Evolutionary conservation across 1,140 invertebrate species (phyloP).

Genomic region (Hyposmocoma kahamanoa): DNA sequence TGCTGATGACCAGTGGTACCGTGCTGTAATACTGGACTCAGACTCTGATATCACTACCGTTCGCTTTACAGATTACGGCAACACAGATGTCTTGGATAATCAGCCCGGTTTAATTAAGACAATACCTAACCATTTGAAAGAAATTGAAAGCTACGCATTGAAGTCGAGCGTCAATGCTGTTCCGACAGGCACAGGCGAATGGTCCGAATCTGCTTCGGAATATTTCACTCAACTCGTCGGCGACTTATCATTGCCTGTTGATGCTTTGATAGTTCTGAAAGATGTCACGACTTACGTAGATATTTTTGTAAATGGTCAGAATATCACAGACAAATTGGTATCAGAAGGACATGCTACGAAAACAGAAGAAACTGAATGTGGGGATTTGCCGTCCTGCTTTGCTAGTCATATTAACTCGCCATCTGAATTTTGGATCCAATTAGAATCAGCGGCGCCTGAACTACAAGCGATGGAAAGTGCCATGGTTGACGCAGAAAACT

Average conservation of each 20-base stretch:
- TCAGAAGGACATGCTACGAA: conserved; percentile 68
- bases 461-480: conserved; percentile 77
- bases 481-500: conserved; percentile 73
- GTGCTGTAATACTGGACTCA: conserved; percentile 84
- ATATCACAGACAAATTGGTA: conserved; percentile 77
- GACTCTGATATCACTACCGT: conserved; percentile 82
- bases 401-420: conserved; percentile 80
- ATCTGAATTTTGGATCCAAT: conserved; percentile 82
- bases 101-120: conserved; percentile 74
- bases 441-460: conserved; percentile 76
- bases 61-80: conserved; percentile 89
- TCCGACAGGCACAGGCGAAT: conserved; percentile 78
- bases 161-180: conserved; percentile 79
- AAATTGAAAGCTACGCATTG: conserved; percentile 74
- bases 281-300: conserved; percentile 79
- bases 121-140: conserved; percentile 72
- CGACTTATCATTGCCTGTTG: conserved; percentile 52
- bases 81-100: conserved; percentile 81
- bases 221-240: conserved; percentile 74
- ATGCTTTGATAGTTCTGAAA: conserved; percentile 74
- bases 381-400: conserved; percentile 73
- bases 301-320: conserved; percentile 76
- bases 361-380: conserved; percentile 67
- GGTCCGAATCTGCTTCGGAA: conserved; percentile 76
- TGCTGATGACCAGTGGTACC: conserved; percentile 85